Conservation (phyloP, 2,888 invertebrate species). For the Andrena haemorrhoa region DNA sequence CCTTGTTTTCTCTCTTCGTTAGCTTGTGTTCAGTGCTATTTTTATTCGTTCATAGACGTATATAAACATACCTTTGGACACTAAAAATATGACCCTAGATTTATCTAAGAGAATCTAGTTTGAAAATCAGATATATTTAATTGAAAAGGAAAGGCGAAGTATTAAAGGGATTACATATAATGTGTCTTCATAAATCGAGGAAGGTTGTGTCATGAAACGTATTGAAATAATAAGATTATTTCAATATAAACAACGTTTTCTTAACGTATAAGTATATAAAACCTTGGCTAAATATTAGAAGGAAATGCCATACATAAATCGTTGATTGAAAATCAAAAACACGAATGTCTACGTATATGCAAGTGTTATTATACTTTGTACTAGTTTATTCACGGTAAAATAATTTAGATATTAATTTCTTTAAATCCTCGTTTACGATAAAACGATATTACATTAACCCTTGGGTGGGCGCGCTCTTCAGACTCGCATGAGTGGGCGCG, state of each 20-base stretch:
- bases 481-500: no score
- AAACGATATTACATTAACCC: slow-evolving; percentile 3
- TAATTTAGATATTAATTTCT: slow-evolving; percentile 28
- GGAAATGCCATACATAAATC: slow-evolving; percentile 35
- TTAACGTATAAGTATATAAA: slow-evolving; percentile 16
- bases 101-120: background rate
- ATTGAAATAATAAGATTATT: slow-evolving; percentile 20
- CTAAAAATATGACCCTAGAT: slow-evolving; percentile 4
- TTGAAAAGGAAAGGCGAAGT: background rate
- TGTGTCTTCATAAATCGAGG: background rate
- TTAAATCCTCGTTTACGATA: slow-evolving; percentile 21
- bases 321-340: slow-evolving; percentile 38
- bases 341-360: background rate
- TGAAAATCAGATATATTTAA: slow-evolving; percentile 2
- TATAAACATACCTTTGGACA: slow-evolving; percentile 37
- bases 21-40: background rate
- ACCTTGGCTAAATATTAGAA: slow-evolving; percentile 1
- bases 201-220: slow-evolving; percentile 11
- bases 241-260: background rate
- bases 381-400: slow-evolving; percentile 10
- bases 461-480: no score
- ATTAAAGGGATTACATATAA: background rate
- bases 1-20: background rate
- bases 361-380: slow-evolving; percentile 7
- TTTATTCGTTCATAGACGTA: slow-evolving; percentile 13